These are phyloP conservation scores for Caenorhabditis sp. DNA, from an alignment of 2,888 invertebrate species.

Conservation along the genomic window DNA sequence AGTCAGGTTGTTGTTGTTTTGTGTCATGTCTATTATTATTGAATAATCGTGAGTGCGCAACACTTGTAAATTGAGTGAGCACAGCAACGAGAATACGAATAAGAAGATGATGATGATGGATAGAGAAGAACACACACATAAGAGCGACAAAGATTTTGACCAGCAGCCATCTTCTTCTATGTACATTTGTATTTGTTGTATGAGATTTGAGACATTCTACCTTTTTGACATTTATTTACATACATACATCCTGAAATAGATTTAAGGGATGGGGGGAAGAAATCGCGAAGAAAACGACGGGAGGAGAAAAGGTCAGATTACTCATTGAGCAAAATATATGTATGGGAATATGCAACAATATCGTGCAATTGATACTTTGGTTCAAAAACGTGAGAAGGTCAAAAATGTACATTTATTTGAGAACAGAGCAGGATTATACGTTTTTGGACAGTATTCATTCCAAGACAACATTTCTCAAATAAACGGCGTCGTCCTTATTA, in stretches of 20 bases:
- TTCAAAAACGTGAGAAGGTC: not conserved
- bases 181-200: constrained; percentile 26
- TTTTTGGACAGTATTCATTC: too few relatives aligned
- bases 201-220: constrained; percentile 1
- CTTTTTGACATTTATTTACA: not conserved
- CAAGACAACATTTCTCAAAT: too few relatives aligned
- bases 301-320: not conserved
- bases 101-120: not conserved
- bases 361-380: not conserved
- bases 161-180: constrained; percentile 9
- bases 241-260: constrained; percentile 1
- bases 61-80: constrained; percentile 32
- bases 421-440: too few relatives aligned
- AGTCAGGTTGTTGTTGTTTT: constrained; percentile 11
- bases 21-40: constrained; percentile 13
- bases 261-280: not conserved
- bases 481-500: too few relatives aligned
- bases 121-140: constrained; percentile 3
- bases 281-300: not conserved
- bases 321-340: not conserved
- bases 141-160: constrained; percentile 27
- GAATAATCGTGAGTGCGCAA: constrained; percentile 46
- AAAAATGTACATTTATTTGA: not conserved
- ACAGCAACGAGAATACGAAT: too few relatives aligned
- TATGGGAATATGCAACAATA: not conserved